A percentile compares a stretch with the other conserved stretches of the same genome.
Evolutionary conservation across 2,797 vertebrate species (phyloP).

Genomic region (Crocodylus rhombifer): DNA sequence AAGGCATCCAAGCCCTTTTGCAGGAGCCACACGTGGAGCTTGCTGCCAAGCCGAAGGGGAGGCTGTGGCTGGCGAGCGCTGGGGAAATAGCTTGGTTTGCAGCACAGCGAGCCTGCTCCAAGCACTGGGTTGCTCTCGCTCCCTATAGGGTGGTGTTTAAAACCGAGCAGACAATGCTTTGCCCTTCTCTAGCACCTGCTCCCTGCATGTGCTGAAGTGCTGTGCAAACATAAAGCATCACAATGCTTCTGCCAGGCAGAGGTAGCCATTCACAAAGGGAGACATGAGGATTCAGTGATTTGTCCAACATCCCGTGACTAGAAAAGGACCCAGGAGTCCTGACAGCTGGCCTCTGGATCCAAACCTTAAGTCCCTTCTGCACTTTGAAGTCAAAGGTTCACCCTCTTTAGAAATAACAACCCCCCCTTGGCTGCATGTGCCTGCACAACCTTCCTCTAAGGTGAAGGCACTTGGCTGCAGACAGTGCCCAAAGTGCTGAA

Average conservation of each 20-base stretch:
- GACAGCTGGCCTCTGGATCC: neutral
- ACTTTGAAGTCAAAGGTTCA: neutral
- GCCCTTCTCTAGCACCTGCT: neutral
- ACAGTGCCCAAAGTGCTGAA: neutral
- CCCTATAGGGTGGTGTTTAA: neutral
- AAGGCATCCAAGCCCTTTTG: neutral
- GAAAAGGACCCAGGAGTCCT: neutral
- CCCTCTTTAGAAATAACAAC: neutral
- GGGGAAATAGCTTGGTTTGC: too few species aligned
- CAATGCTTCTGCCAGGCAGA: neutral
- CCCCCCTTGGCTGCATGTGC: neutral
- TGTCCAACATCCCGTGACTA: accelerated
- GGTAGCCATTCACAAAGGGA: neutral
- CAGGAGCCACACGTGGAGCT: neutral
- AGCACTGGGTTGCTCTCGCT: too few species aligned
- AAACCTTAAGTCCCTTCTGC: neutral
- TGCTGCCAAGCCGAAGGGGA: neutral
- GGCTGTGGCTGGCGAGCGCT: neutral
- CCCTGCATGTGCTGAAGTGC: neutral
- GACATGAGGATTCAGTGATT: neutral
- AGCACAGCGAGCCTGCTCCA: too few species aligned
- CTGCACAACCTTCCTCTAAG: accelerated
- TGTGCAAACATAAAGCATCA: neutral
- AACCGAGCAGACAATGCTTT: neutral
- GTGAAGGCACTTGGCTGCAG: accelerated